A percentile compares a stretch with the other conserved stretches of the same genome.
phyloP scores from a whole-genome alignment of 2,797 vertebrate species.

The Poliocrania exsul region DNA sequence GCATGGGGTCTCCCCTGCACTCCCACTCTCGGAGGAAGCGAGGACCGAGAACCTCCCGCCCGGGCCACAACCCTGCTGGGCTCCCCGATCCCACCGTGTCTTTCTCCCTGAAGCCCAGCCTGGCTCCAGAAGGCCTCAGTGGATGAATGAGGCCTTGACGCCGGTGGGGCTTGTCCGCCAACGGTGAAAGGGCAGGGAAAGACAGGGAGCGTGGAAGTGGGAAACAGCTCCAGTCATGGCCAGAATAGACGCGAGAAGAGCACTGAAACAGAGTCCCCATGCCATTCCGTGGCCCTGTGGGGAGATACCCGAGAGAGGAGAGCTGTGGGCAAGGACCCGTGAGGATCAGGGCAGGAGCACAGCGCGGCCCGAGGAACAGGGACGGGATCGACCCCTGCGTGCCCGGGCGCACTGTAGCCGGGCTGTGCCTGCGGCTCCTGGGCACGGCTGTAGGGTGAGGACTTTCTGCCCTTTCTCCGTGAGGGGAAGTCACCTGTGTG shows the following conservation, averaged over 20 bases:
- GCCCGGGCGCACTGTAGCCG: accelerated
- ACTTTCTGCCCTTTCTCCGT: neutral
- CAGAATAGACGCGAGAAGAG: neutral
- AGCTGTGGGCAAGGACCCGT: accelerated
- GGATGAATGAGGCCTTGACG: neutral
- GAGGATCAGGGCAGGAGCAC: neutral
- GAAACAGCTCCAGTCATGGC: neutral
- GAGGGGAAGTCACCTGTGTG: neutral
- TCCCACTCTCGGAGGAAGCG: neutral
- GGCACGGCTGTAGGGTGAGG: neutral
- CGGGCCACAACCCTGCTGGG: accelerated
- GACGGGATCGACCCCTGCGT: too few species aligned
- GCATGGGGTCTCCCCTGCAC: accelerated
- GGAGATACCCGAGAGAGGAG: accelerated
- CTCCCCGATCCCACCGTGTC: too few species aligned
- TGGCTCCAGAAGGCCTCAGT: neutral
- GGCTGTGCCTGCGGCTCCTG: neutral
- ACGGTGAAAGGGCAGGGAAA: neutral
- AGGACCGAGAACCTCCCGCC: neutral
- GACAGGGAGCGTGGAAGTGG: neutral
- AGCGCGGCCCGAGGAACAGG: neutral
- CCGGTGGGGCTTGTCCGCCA: neutral
- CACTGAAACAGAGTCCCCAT: neutral
- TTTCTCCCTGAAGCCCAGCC: neutral
- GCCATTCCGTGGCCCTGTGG: neutral